Percentiles rank a stretch among this genome's conserved stretches.
phyloP scores from a whole-genome alignment of 1,140 invertebrate species.

The Drosophila asahinai region DNA sequence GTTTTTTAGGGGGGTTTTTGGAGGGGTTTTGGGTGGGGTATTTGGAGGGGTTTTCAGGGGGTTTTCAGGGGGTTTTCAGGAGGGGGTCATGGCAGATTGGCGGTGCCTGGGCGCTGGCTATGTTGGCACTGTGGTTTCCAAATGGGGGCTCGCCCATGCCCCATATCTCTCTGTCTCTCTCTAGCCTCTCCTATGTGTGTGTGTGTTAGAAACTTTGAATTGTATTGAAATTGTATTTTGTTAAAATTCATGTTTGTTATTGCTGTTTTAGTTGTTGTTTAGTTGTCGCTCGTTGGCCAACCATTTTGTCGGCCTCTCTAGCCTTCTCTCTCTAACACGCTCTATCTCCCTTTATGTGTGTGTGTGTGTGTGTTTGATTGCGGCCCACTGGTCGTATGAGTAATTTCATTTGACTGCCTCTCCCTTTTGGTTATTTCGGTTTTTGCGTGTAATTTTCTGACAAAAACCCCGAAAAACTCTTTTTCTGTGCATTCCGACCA shows the following conservation, averaged over 20 bases:
- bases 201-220: slow-evolving; percentile 83
- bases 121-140: slow-evolving; percentile 71
- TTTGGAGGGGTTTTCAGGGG: background rate
- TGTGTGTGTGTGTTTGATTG: slow-evolving; percentile 34
- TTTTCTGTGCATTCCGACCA: slow-evolving; percentile 17
- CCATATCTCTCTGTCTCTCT: slow-evolving; percentile 23
- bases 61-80: background rate
- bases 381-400: slow-evolving; percentile 59
- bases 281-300: slow-evolving; percentile 74
- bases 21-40: slow-evolving; percentile 3
- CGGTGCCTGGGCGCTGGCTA: slow-evolving; percentile 53
- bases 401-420: slow-evolving; percentile 55
- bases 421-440: slow-evolving; percentile 64
- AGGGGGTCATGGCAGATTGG: background rate
- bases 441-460: slow-evolving; percentile 66
- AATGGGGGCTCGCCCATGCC: background rate
- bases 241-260: slow-evolving; percentile 84
- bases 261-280: slow-evolving; percentile 73
- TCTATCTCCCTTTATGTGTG: slow-evolving; percentile 2
- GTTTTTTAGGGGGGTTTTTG: background rate
- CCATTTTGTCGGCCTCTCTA: slow-evolving; percentile 73
- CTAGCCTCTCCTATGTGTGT: slow-evolving; percentile 15
- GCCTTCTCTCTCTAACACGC: slow-evolving; percentile 29
- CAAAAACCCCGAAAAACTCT: slow-evolving; percentile 33
- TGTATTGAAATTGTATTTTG: slow-evolving; percentile 85